Evolutionary conservation across 2,797 vertebrate species (phyloP).

Genomic region (Apogon talboti): DNA sequence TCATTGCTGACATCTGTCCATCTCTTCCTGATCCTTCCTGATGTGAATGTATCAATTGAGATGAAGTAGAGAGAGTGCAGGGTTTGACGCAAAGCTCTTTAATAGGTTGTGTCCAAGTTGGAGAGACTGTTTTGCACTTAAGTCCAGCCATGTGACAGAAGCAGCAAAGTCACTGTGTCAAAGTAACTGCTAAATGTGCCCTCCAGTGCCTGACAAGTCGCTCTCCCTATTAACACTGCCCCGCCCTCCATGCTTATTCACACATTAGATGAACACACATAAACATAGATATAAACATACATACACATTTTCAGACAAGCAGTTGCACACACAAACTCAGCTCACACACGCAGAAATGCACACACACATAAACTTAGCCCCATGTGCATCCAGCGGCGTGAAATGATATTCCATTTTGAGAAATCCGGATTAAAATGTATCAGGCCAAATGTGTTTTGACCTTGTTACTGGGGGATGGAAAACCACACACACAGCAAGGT

Average conservation of each 20-base stretch:
- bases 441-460: slow-evolving; percentile 82
- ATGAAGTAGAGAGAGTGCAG: slow-evolving; percentile 52
- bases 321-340: slow-evolving; percentile 22
- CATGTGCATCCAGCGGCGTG: slow-evolving; percentile 72
- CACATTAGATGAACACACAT: slow-evolving; percentile 46
- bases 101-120: slow-evolving; percentile 69
- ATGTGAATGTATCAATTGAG: slow-evolving; percentile 65
- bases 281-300: slow-evolving; percentile 42
- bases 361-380: slow-evolving; percentile 54
- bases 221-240: slow-evolving; percentile 73
- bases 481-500: slow-evolving; percentile 48
- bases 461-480: slow-evolving; percentile 76
- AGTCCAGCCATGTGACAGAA: slow-evolving; percentile 69
- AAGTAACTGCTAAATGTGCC: slow-evolving; percentile 77
- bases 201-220: slow-evolving; percentile 70
- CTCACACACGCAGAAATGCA: slow-evolving; percentile 38
- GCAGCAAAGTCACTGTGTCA: slow-evolving; percentile 78
- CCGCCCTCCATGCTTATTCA: slow-evolving; percentile 46
- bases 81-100: slow-evolving; percentile 72
- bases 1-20: slow-evolving; percentile 83
- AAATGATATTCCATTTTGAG: slow-evolving; percentile 84
- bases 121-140: slow-evolving; percentile 74
- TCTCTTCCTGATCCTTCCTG: slow-evolving; percentile 72
- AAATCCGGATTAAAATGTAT: slow-evolving; percentile 84
- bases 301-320: slow-evolving; percentile 36